phyloP scores from a whole-genome alignment of 2,888 invertebrate genomes.

The Tetranychus piercei region DNA sequence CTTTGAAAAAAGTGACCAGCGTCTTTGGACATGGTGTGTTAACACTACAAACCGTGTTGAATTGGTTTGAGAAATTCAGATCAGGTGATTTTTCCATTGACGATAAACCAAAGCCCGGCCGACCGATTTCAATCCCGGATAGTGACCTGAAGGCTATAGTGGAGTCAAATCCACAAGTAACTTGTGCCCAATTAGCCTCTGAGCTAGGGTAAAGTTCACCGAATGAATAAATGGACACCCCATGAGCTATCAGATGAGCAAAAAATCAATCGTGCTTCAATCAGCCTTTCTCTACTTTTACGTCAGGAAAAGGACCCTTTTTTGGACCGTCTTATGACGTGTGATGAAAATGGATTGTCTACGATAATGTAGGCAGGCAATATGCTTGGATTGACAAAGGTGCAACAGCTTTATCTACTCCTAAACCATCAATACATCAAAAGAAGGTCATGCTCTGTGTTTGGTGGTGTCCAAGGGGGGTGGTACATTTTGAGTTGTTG shows the following conservation, averaged over 20 bases:
- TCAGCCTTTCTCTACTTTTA: not conserved
- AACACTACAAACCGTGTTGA: not conserved
- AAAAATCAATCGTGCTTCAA: not conserved
- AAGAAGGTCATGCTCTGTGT: constrained; percentile 24
- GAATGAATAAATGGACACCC: constrained; percentile 3
- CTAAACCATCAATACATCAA: constrained; percentile 9
- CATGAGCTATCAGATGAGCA: not conserved
- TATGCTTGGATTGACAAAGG: not conserved
- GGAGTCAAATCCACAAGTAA: not conserved
- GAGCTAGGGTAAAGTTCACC: not conserved
- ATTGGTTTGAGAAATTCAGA: not conserved
- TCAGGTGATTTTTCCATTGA: constrained; percentile 9
- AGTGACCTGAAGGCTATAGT: not conserved
- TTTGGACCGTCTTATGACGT: not conserved
- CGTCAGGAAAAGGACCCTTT: not conserved
- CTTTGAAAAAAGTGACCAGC: not conserved
- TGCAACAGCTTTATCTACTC: not conserved
- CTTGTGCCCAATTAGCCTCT: not conserved
- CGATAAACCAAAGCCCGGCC: constrained; percentile 9
- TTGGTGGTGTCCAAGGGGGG: constrained; percentile 23
- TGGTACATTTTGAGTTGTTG: constrained; percentile 22
- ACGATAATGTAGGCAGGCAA: not conserved
- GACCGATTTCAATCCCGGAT: constrained; percentile 9
- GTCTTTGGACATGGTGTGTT: not conserved
- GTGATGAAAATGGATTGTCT: not conserved